Evolutionary conservation across 2,797 vertebrate genomes (phyloP), one percentile per base, ranked within the genome.

Genomic region (Pangasius mekongensis): DNA sequence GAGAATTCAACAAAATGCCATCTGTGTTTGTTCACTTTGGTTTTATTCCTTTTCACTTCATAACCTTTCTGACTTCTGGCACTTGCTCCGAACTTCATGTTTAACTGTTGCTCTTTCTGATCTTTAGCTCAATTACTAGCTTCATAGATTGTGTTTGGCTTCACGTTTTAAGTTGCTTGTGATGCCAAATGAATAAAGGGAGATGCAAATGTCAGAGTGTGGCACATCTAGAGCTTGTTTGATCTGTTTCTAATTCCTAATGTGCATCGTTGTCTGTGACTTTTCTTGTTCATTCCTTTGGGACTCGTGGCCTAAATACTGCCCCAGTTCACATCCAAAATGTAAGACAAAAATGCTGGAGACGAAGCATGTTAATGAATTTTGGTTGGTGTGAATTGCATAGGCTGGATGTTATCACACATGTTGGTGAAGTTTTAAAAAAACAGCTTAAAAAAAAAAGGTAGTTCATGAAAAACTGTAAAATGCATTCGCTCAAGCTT

Each of bases 281-380:
- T 80, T 81, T 43, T 81, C 76, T 43, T 62, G 14, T 74, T 33
- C 14, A 16, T 60, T 87, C 64, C 77, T 60, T 60, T 62, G 86
- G 66, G 64, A 58, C 39, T 1, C 22, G 20, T 82, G 86, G 27
- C 86, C 86, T 76, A 74, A 89, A 86, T 89, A 49, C 77, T 82
- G 66, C 78, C 49, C 86, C 84, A 86, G 84, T 81, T 87, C 64
- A 87, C 62, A 71, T 58, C 43, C 24, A 62, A 64, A 82, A 62
- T 67, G 30, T 47, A 81, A 85, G 36, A 58, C 36, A 47, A 39
- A 16, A 84, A 33, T 24, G 36, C n/a, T 82, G 39, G 47, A 36
- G 24, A 47, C 58, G 47, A 64, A 47, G 11, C 36, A 9, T n/a
- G 6, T 27, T 43, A 82, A 43, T 43, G 58, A 27, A 27, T 60